These are phyloP conservation scores for Drosophila kambysellisi DNA, from an alignment of 2,888 invertebrate species.

Conservation along the genomic window DNA sequence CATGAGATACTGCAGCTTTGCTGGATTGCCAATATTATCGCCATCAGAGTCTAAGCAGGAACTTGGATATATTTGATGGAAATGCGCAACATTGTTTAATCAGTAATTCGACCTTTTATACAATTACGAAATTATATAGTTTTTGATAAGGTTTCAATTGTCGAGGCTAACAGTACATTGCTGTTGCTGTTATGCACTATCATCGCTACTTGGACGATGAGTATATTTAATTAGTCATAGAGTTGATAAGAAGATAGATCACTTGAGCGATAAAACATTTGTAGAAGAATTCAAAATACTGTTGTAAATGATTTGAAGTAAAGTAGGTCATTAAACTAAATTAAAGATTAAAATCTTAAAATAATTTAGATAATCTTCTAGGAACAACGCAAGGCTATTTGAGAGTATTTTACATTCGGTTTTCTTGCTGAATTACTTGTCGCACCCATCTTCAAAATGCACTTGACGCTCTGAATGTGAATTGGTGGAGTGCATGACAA, in stretches of 20 bases:
- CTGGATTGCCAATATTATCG: conserved; percentile 93
- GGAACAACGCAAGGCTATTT: background rate
- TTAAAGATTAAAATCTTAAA: background rate
- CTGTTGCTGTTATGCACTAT: background rate
- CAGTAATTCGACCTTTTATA: background rate
- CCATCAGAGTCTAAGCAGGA: conserved; percentile 93
- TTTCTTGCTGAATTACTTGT: background rate
- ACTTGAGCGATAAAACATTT: background rate
- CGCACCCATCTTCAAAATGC: background rate
- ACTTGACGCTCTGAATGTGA: conserved; percentile 10
- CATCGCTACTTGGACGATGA: background rate
- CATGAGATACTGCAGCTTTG: conserved; percentile 88
- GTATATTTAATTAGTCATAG: background rate
- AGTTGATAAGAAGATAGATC: background rate
- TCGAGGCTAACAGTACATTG: conserved; percentile 2
- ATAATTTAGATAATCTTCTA: background rate
- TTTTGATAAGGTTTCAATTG: conserved; percentile 18
- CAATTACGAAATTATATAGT: conserved; percentile 1
- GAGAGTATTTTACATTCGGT: conserved; percentile 1
- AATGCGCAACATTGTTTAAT: conserved; percentile 85
- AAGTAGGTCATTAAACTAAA: background rate
- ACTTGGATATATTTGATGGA: conserved; percentile 94
- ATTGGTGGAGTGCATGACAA: conserved; percentile 44
- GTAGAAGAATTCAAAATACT: background rate
- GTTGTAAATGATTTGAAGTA: background rate